phyloP scores from a whole-genome alignment of 2,888 invertebrate species.

The Griposia aprilina region DNA sequence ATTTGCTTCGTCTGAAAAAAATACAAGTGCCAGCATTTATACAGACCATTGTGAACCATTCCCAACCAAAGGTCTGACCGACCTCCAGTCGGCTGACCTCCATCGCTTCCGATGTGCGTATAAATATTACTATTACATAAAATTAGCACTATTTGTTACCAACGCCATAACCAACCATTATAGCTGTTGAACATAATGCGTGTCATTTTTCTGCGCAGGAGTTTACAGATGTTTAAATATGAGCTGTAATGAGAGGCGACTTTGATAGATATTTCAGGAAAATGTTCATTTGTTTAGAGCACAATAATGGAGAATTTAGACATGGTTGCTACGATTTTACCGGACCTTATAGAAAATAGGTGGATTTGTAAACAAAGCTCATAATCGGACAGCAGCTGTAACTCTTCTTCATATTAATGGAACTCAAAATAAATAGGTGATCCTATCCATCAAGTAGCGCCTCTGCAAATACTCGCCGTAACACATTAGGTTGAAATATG shows the following conservation, averaged over 20 bases:
- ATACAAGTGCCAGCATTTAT: too few species aligned
- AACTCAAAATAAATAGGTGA: background rate
- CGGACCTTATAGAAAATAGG: background rate
- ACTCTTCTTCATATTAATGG: background rate
- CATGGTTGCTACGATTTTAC: background rate
- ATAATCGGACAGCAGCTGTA: background rate
- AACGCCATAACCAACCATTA: slow-evolving; percentile 57
- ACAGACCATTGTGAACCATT: slow-evolving; percentile 39
- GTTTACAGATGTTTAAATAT: slow-evolving; percentile 30
- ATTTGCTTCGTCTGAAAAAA: too few species aligned
- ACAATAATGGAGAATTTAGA: background rate
- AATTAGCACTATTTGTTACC: slow-evolving; percentile 81
- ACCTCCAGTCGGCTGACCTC: slow-evolving; percentile 70
- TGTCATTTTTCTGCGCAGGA: slow-evolving; percentile 63
- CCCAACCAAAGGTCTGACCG: slow-evolving; percentile 40
- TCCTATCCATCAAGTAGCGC: background rate
- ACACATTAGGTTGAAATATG: background rate
- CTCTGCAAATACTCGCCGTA: background rate
- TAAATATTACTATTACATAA: slow-evolving; percentile 77
- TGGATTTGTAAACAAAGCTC: background rate
- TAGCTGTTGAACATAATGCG: slow-evolving; percentile 58
- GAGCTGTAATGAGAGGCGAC: slow-evolving; percentile 43
- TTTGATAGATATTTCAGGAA: slow-evolving; percentile 38
- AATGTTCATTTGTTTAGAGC: slow-evolving; percentile 2
- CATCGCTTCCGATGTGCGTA: slow-evolving; percentile 74